phyloP scores from a whole-genome alignment of 2,888 invertebrate genomes.

The Gandaritis pyraliata region DNA sequence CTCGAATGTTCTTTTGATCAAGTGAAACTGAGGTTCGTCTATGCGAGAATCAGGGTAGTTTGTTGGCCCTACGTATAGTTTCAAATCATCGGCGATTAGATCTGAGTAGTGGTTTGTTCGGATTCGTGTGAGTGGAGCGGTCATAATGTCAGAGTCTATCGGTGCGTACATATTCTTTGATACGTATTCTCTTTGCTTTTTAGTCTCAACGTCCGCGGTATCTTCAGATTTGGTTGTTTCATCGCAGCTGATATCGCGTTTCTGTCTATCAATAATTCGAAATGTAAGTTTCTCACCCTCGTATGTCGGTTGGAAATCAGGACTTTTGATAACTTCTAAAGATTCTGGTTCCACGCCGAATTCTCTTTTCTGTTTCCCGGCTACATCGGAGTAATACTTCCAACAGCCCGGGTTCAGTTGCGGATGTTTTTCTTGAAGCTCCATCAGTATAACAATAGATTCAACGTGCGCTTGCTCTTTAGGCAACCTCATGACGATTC shows the following conservation, averaged over 20 bases:
- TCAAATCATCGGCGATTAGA: conserved; percentile 70
- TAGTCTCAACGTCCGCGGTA: conserved; percentile 45
- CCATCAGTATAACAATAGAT: conserved; percentile 62
- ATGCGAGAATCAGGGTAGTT: conserved; percentile 72
- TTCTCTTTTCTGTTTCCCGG: conserved; percentile 75
- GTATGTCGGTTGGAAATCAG: conserved; percentile 64
- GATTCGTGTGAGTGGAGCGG: conserved; percentile 61
- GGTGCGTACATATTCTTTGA: conserved; percentile 63
- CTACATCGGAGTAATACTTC: conserved; percentile 76
- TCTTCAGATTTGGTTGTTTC: conserved; percentile 50
- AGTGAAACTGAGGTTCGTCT: conserved; percentile 64
- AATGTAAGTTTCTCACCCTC: conserved; percentile 64
- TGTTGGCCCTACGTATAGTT: conserved; percentile 69
- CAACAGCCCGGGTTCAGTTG: conserved; percentile 71
- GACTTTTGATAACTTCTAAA: conserved; percentile 66
- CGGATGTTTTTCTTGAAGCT: conserved; percentile 62
- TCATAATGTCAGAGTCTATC: conserved; percentile 61
- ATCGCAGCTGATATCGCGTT: conserved; percentile 64
- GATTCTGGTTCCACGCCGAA: conserved; percentile 77
- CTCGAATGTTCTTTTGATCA: conserved; percentile 65
- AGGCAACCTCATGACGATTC: conserved; percentile 68
- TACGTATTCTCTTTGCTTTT: conserved; percentile 53
- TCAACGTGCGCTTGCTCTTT: conserved; percentile 69
- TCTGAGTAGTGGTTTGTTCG: conserved; percentile 72
- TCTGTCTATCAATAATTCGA: conserved; percentile 72